A percentile compares a stretch with the other conserved stretches of the same genome.
Conservation (phyloP, 2,888 invertebrate species). For the Ashinkailepas kermadecensis region DNA sequence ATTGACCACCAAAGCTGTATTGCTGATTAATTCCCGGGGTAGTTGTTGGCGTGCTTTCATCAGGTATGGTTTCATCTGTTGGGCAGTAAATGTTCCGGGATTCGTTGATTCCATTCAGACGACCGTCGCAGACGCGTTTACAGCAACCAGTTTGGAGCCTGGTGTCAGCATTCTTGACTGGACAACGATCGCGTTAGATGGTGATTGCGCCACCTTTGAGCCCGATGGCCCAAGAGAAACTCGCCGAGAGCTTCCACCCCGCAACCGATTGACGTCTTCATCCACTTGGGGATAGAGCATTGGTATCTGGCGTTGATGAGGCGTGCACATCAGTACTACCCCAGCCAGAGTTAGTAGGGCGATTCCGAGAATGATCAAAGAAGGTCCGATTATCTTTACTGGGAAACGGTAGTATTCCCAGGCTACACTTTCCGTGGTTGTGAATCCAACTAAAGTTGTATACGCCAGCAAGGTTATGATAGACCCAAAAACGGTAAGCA, state of each 20-base stretch:
- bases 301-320: neutral
- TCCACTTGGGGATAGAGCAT: neutral
- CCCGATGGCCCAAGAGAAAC: neutral
- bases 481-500: neutral
- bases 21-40: too few species aligned
- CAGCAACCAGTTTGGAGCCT: neutral
- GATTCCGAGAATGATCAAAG: neutral
- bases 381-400: neutral
- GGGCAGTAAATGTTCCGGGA: too few species aligned
- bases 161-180: neutral
- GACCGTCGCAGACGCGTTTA: neutral
- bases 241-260: neutral
- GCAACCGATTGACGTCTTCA: neutral
- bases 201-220: neutral
- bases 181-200: neutral
- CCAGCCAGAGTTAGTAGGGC: neutral
- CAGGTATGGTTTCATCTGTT: too few species aligned
- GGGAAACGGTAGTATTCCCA: neutral
- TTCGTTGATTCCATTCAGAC: neutral
- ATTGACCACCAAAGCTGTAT: too few species aligned
- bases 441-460: neutral
- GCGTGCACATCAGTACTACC: neutral
- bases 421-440: neutral
- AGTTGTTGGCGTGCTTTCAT: too few species aligned
- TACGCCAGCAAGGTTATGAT: neutral